These are phyloP conservation scores for Drosophila nannoptera DNA, from an alignment of 1,140 invertebrate genomes.

Conservation along the genomic window DNA sequence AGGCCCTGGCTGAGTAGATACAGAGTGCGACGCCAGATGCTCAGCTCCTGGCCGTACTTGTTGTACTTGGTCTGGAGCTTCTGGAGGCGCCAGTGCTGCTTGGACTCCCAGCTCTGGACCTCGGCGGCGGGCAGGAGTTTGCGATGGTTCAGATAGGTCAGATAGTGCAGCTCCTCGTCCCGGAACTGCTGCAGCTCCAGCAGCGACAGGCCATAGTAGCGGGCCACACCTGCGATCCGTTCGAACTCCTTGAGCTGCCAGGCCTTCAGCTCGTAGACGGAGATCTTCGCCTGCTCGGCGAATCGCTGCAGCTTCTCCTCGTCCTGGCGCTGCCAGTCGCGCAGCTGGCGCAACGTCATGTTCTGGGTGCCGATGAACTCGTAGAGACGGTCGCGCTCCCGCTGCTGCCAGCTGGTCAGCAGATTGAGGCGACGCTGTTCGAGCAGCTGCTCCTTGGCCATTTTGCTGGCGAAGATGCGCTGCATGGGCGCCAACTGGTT, in stretches of 20 bases:
- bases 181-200: conserved; percentile 71
- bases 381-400: conserved; percentile 73
- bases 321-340: conserved; percentile 67
- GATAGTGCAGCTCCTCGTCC: conserved; percentile 60
- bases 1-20: conserved; percentile 67
- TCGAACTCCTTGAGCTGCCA: conserved; percentile 71
- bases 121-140: conserved; percentile 42
- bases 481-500: conserved; percentile 62
- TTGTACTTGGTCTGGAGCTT: conserved; percentile 45
- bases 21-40: conserved; percentile 62
- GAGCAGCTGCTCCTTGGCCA: conserved; percentile 51
- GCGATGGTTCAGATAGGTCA: conserved; percentile 62
- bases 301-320: conserved; percentile 46
- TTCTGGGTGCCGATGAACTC: conserved; percentile 71
- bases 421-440: conserved; percentile 54
- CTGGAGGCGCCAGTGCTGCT: conserved; percentile 48
- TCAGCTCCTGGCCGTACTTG: conserved; percentile 53
- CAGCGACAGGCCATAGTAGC: conserved; percentile 60
- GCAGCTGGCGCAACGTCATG: conserved; percentile 58
- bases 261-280: conserved; percentile 56
- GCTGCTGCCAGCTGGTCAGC: conserved; percentile 62
- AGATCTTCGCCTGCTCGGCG: conserved; percentile 54
- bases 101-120: conserved; percentile 42
- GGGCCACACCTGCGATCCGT: conserved; percentile 55
- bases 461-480: conserved; percentile 43